phyloP scores from a whole-genome alignment of 2,113 vertebrate genomes.

The Diphyllodes magnificus region DNA sequence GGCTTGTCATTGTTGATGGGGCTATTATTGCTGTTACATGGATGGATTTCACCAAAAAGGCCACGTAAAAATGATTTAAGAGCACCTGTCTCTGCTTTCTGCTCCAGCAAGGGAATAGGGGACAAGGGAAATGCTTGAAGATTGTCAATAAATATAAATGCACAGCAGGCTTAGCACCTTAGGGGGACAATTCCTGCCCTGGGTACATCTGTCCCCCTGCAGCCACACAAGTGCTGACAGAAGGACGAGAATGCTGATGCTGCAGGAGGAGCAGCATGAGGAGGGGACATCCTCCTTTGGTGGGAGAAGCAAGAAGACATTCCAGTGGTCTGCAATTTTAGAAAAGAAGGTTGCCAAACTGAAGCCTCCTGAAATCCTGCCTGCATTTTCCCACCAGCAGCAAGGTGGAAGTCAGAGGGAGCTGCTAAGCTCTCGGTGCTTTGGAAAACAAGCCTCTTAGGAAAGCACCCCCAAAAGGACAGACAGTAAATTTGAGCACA shows the following conservation, averaged over 20 bases:
- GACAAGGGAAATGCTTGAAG: not conserved
- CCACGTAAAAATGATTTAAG: not conserved
- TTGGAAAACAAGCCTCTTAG: not conserved
- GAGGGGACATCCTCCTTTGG: not conserved
- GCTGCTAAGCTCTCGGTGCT: not conserved
- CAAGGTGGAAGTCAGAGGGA: not conserved
- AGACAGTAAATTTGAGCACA: not conserved
- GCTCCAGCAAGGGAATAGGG: not conserved
- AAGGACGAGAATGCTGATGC: not conserved
- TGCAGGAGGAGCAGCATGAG: not conserved
- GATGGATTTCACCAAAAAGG: not conserved
- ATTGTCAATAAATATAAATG: not conserved
- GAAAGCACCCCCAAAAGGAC: not conserved
- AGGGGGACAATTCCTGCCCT: not conserved
- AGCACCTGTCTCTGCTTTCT: not conserved
- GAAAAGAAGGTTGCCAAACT: not conserved
- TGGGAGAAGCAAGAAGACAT: not conserved
- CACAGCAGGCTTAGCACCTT: not conserved
- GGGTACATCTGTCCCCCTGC: not conserved
- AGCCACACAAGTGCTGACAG: not conserved
- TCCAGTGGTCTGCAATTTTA: not conserved
- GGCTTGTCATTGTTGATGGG: not conserved
- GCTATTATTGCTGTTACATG: not conserved
- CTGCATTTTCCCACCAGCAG: not conserved
- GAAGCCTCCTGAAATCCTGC: not conserved